These are phyloP conservation scores for Leptura quadrifasciata DNA, from an alignment of 2,888 invertebrate species.

Conservation along the genomic window DNA sequence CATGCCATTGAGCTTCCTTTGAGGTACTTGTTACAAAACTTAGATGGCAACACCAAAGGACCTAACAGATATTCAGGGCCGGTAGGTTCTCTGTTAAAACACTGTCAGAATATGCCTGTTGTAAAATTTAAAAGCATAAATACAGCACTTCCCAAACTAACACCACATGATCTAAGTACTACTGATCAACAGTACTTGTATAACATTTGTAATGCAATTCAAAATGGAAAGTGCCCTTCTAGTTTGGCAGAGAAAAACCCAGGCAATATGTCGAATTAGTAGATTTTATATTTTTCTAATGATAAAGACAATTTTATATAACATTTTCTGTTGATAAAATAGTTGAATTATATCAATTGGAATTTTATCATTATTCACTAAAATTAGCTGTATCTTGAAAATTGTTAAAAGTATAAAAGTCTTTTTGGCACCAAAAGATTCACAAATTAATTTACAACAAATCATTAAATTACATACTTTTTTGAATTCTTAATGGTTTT, in stretches of 20 bases:
- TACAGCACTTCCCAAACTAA: slow-evolving; percentile 33
- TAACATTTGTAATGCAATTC: slow-evolving; percentile 32
- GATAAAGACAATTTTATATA: too few species aligned
- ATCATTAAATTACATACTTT: too few species aligned
- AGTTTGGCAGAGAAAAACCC: slow-evolving; percentile 26
- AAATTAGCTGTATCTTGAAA: too few species aligned
- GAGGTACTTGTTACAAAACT: slow-evolving; percentile 33
- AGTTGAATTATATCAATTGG: too few species aligned
- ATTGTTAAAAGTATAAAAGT: too few species aligned
- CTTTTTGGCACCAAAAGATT: too few species aligned
- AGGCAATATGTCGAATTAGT: slow-evolving; percentile 33
- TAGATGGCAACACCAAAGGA: slow-evolving; percentile 46
- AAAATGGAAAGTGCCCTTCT: slow-evolving; percentile 30
- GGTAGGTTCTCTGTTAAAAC: slow-evolving; percentile 22
- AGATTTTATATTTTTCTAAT: too few species aligned
- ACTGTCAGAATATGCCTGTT: slow-evolving; percentile 30
- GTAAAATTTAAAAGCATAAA: slow-evolving; percentile 38
- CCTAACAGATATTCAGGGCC: slow-evolving; percentile 36
- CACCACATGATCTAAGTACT: slow-evolving; percentile 40
- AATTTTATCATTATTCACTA: too few species aligned
- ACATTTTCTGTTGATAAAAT: too few species aligned
- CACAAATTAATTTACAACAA: too few species aligned
- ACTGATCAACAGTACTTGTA: slow-evolving; percentile 42
- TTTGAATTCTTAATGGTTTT: too few species aligned
- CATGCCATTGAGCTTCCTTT: slow-evolving; percentile 46